A percentile compares a stretch with the other conserved stretches of the same genome.
These are phyloP conservation scores for Trichechus manatus DNA, from an alignment of 2,113 vertebrate species.

Conservation along the genomic window DNA sequence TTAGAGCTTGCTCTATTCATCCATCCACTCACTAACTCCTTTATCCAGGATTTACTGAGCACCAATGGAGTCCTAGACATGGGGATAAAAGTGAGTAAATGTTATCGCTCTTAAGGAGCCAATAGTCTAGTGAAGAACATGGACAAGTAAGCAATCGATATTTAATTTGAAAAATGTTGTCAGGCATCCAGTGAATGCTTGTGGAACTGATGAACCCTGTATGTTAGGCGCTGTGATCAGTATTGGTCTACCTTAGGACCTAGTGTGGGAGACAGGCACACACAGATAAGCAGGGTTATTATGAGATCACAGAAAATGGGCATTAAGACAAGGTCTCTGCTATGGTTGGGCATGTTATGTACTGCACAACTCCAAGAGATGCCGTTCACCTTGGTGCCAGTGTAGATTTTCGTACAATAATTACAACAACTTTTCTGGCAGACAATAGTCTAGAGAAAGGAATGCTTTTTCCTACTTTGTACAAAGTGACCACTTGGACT, in stretches of 20 bases:
- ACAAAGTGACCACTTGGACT: background rate
- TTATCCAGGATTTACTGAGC: background rate
- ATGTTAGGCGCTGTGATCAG: background rate
- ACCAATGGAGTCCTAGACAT: background rate
- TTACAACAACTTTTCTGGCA: fast-evolving
- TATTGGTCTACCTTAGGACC: background rate
- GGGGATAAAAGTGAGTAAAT: background rate
- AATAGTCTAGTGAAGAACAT: background rate
- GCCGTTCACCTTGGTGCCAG: background rate
- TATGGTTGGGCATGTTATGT: background rate
- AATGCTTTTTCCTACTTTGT: background rate
- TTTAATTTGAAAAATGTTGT: background rate
- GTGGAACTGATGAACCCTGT: background rate
- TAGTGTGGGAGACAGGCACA: background rate
- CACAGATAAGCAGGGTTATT: background rate
- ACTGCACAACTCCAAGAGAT: background rate
- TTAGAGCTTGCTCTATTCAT: background rate
- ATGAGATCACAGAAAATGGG: background rate
- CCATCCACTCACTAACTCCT: background rate
- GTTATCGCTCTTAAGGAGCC: background rate
- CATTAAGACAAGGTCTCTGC: background rate
- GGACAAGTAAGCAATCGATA: background rate
- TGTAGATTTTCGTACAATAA: background rate
- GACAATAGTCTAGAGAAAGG: background rate
- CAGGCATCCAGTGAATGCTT: background rate